These are phyloP conservation scores for Netelia melanura DNA, from an alignment of 2,888 invertebrate species.

Conservation along the genomic window DNA sequence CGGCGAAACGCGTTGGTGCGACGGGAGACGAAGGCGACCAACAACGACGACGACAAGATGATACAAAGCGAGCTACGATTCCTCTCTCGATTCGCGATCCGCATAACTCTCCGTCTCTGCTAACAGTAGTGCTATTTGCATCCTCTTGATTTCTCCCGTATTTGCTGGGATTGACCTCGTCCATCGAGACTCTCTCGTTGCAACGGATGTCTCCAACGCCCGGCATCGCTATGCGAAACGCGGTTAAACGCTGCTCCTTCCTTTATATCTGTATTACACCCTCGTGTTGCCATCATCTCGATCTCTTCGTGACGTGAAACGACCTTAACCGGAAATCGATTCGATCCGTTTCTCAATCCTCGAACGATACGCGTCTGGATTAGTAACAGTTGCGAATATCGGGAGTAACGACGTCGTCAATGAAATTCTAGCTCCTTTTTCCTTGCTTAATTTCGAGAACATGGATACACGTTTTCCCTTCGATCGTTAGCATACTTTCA, in stretches of 20 bases:
- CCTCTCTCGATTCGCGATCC: constrained; percentile 61
- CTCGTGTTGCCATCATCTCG: constrained; percentile 27
- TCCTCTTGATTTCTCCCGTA: constrained; percentile 65
- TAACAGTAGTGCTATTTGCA: constrained; percentile 81
- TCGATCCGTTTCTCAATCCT: neutral
- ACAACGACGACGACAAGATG: constrained; percentile 48
- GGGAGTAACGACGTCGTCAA: too few relatives aligned
- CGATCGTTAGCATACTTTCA: too few relatives aligned
- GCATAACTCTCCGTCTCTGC: constrained; percentile 77
- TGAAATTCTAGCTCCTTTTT: too few relatives aligned
- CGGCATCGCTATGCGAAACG: constrained; percentile 69
- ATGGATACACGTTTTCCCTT: too few relatives aligned
- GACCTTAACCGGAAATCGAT: neutral
- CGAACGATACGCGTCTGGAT: constrained; percentile 26
- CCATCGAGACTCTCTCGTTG: constrained; percentile 55
- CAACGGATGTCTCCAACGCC: constrained; percentile 77
- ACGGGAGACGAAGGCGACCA: constrained; percentile 41
- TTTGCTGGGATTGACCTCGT: constrained; percentile 57
- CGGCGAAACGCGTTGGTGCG: constrained; percentile 18
- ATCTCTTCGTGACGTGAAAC: constrained; percentile 31
- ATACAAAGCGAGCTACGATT: constrained; percentile 55
- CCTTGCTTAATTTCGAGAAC: too few relatives aligned
- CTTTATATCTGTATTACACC: constrained; percentile 33
- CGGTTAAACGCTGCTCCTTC: constrained; percentile 67
- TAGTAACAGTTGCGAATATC: too few relatives aligned